Evolutionary conservation across 2,797 vertebrate genomes (phyloP).

Genomic region (Onychomys torridus): DNA sequence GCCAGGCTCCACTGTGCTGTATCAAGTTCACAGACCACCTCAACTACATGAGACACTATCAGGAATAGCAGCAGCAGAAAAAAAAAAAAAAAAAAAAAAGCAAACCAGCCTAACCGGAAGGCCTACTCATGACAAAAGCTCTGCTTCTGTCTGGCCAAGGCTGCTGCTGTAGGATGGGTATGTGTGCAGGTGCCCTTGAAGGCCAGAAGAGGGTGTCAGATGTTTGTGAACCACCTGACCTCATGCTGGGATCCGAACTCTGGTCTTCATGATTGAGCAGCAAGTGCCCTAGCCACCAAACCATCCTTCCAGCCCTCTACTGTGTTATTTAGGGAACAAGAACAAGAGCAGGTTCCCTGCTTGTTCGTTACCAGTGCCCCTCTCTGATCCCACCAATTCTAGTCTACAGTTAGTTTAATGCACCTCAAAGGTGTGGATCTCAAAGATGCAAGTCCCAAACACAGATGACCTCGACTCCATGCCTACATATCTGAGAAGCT

Average conservation of each 20-base stretch:
- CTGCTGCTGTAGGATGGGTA: not conserved
- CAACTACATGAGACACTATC: not conserved
- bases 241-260: no score
- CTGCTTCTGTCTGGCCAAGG: not conserved
- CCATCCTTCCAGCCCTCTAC: not conserved
- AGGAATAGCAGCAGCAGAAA: not conserved
- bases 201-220: not conserved
- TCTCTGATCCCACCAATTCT: not conserved
- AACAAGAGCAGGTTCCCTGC: not conserved
- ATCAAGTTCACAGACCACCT: not conserved
- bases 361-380: no score
- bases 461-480: not conserved
- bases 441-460: not conserved
- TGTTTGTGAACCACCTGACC: not conserved
- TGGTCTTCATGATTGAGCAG: not conserved
- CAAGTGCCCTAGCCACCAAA: not conserved
- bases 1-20: not conserved
- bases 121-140: not conserved
- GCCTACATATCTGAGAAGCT: not conserved
- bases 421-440: not conserved
- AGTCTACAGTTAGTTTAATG: not conserved
- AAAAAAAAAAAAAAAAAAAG: not conserved
- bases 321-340: not conserved
- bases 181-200: not conserved
- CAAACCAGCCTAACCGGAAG: accelerated